Percentiles rank a stretch among this genome's conserved stretches.
Evolutionary conservation across 2,113 vertebrate species (phyloP).

Genomic region (Lutjanus erythropterus): DNA sequence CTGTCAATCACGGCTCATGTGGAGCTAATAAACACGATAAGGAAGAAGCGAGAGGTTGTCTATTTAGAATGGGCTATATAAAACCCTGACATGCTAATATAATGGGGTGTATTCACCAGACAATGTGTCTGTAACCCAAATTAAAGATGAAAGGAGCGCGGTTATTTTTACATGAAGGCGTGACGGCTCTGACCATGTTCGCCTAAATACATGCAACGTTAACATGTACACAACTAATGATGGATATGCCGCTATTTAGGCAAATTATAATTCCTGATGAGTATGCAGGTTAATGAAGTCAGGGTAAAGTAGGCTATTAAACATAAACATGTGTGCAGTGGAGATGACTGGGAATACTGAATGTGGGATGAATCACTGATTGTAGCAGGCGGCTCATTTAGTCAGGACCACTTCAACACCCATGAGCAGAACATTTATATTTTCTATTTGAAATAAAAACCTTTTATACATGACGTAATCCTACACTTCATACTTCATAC

Average conservation of each 20-base stretch:
- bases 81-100: neutral
- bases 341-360: conserved; percentile 5
- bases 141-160: conserved; percentile 22
- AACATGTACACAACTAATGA: conserved; percentile 5
- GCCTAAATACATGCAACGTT: neutral
- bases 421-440: conserved; percentile 10
- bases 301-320: conserved; percentile 1
- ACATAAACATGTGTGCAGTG: conserved; percentile 2
- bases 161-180: neutral
- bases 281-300: conserved; percentile 1
- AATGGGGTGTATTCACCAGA: conserved; percentile 11
- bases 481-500: too few relatives aligned
- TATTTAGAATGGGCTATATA: conserved; percentile 1
- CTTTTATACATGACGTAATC: conserved; percentile 28
- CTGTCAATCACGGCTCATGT: conserved; percentile 63
- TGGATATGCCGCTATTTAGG: neutral
- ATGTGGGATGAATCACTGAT: conserved; percentile 22
- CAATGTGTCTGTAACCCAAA: conserved; percentile 3
- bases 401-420: neutral
- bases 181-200: conserved; percentile 1
- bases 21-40: conserved; percentile 34
- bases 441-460: conserved; percentile 8
- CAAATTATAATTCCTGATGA: neutral
- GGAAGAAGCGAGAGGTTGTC: neutral
- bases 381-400: neutral